phyloP scores from a whole-genome alignment of 2,113 vertebrate species.

The Pachycephala philippinensis region DNA sequence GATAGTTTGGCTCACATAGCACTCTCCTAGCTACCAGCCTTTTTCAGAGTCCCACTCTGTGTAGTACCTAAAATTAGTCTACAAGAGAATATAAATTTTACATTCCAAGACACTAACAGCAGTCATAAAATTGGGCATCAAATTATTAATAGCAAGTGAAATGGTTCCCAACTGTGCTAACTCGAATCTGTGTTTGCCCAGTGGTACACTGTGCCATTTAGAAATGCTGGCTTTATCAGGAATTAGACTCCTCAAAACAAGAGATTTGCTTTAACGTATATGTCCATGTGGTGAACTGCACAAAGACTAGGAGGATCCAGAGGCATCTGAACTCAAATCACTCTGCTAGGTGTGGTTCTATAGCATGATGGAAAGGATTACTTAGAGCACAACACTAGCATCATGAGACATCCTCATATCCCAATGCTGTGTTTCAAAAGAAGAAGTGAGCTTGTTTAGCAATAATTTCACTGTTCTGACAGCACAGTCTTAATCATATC shows the following conservation, averaged over 20 bases:
- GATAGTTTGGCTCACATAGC: constrained; percentile 17
- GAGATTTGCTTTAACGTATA: not conserved
- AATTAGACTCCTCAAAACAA: not conserved
- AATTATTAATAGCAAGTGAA: not conserved
- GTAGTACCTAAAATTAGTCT: not conserved
- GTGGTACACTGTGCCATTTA: not conserved
- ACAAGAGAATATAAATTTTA: not conserved
- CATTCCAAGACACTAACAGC: not conserved
- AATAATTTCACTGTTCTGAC: not conserved
- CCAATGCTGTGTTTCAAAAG: not conserved
- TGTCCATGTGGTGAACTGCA: not conserved
- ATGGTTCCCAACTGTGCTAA: not conserved
- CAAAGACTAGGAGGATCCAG: not conserved
- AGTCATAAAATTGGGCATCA: not conserved
- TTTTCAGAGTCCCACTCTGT: not conserved
- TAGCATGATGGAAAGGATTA: not conserved
- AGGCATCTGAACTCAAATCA: not conserved
- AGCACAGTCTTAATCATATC: not conserved
- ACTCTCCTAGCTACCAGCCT: constrained; percentile 18
- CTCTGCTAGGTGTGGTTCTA: not conserved
- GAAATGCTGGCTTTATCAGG: not conserved
- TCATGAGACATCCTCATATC: not conserved
- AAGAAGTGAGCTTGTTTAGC: not conserved
- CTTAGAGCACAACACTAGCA: not conserved
- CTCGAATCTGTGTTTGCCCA: not conserved